Conservation (phyloP, 2,797 vertebrate genomes). For the Streptopelia turtur region DNA sequence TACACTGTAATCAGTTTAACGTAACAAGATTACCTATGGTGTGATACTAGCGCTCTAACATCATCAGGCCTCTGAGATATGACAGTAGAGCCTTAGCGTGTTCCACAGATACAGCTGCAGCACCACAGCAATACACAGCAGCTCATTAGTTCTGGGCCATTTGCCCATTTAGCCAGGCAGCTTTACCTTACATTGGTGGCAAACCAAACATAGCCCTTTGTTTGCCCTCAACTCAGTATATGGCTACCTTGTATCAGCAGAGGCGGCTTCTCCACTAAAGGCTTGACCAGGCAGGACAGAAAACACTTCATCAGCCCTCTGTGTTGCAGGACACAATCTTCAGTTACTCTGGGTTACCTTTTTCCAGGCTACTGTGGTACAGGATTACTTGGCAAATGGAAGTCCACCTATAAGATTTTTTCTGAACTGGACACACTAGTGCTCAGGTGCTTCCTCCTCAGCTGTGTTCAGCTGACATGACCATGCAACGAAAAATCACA, state of each 20-base stretch:
- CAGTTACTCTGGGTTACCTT: neutral
- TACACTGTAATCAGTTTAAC: neutral
- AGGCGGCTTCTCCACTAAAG: neutral
- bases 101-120: neutral
- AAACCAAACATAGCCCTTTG: neutral
- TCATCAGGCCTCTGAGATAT: neutral
- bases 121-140: neutral
- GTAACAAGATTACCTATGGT: neutral
- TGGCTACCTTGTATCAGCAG: neutral
- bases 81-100: fast-evolving
- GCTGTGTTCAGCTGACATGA: neutral
- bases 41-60: neutral
- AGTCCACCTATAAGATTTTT: neutral
- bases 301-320: neutral
- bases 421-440: neutral
- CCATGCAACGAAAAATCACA: fast-evolving
- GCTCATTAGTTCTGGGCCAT: neutral
- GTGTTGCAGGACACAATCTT: neutral
- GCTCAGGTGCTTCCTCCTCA: neutral
- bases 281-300: neutral
- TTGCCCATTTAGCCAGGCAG: neutral
- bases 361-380: neutral
- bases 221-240: neutral
- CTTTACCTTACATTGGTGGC: neutral
- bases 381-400: neutral